Base-by-base conservation (phyloP, 2,797 vertebrate genomes). In the Leucoraja ocellata region DNA sequence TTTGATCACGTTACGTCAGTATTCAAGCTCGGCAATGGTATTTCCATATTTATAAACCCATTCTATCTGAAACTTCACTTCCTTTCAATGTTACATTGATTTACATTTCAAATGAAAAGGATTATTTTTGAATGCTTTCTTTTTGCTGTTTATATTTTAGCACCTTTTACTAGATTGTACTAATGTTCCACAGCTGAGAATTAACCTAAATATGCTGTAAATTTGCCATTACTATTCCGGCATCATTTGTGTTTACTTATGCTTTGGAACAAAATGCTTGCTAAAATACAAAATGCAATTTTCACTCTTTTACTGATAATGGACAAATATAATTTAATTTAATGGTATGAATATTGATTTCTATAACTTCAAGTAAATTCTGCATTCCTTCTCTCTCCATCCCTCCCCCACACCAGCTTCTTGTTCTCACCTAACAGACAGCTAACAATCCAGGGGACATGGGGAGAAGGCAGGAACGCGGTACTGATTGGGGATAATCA, bases 1-100 rank as follows among this genome's bases (percentile, higher is more conserved):
- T 71, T 76, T n/a, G 96, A 32, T 32, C n/a, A 36, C 9, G 63
- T 68, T 68, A 1, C 84, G 10, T 18, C 65, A 65, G 28, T 4
- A 68, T 68, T 68, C 61, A 36, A 88, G 16, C 54, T 68, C 10
- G 6, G 81, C 9, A 84, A n/a, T 58, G 81, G 23, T 68, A 16
- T 2, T 18, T 88, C 63, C 61, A 10, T 18, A 9, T 68, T 16
- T 32, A 63, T 32, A 88, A 88, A 88, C n/a, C 1, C 21, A 28
- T 84, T 84, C 11, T 32, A 25, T 36, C n/a, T 32, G 16, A 88
- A 63, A 16, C 63, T 32, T 54, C 63, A n/a, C 65, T 88, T 63
- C 32, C 84, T 68, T 68, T 88, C 84, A 88, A 68, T 36, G 36
- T 88, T 68, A 68, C 58, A 25, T 54, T 39, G 32, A 79, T 79